Evolutionary conservation across 2,797 vertebrate genomes (phyloP), one percentile per base, ranked within the genome.

Genomic region (Galaxias olidus): DNA sequence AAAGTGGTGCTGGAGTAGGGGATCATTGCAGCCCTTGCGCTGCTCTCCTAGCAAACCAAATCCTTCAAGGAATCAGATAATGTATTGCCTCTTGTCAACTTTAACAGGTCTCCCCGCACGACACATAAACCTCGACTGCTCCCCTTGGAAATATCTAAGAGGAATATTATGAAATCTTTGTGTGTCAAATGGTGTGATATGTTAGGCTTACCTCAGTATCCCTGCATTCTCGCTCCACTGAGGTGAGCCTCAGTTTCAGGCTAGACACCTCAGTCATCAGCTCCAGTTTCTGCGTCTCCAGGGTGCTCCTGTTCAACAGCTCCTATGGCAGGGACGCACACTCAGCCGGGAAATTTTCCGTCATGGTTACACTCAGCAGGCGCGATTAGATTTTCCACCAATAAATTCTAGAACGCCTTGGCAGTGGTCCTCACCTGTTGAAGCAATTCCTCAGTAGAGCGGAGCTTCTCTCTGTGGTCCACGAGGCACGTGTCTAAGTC

Each of bases 201-300:
- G n/a, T n/a, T n/a, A 8, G 9, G 30, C 82, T 85, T 75, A 99
- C 98, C 91, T 97, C 94, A 0, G 87, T 92, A 74, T 95, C 95
- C 68, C 90, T 92, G 84, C 89, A 91, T 69, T 98, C 95, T 68
- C 92, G 92, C 80, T 97, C 96, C 63, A 94, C 90, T 4, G 93
- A 81, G 0, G 93, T 91, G 72, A 98, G 86, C 70, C 96, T 97
- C 74, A 96, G 90, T 85, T 96, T 98, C 80, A 99, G 87, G 70
- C 93, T 94, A 15, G 98, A 98, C 73, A 98, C 81, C 83, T 99
- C 98, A 0, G 95, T 92, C 94, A 97, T 92, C 71, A 98, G 88
- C 81, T 98, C 96, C 83, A 98, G 82, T 79, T 98, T 99, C 87
- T 98, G 96, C 45, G 94, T 97, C 89, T 99, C 98, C 80, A 99